Conservation (phyloP, 2,113 vertebrate species). For the Neoarius graeffei region DNA sequence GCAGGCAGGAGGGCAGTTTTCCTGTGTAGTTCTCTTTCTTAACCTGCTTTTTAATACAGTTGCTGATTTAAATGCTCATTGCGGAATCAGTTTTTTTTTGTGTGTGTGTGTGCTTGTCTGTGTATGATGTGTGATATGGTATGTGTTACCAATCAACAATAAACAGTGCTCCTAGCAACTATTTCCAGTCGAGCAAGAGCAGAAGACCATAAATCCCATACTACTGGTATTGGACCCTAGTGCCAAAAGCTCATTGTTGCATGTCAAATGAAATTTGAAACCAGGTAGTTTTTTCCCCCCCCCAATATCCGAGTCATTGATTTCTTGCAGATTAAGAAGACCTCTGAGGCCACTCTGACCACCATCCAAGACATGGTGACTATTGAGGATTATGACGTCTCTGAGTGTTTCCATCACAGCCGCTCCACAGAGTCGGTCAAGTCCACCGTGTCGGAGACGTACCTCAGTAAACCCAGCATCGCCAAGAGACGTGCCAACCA, state of each 20-base stretch:
- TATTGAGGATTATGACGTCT: conserved; percentile 97
- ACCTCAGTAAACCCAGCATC: conserved; percentile 97
- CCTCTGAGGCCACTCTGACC: conserved; percentile 94
- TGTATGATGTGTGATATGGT: neutral
- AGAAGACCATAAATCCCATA: neutral
- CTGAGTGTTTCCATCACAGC: conserved; percentile 97
- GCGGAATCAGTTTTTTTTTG: neutral
- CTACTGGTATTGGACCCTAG: neutral
- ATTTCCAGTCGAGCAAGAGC: neutral
- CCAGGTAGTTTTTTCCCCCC: neutral
- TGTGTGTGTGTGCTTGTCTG: neutral
- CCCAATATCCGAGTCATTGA: neutral
- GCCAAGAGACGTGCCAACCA: conserved; percentile 96
- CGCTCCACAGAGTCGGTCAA: conserved; percentile 96
- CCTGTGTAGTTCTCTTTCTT: conserved; percentile 1
- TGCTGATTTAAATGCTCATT: neutral
- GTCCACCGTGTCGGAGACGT: conserved; percentile 95
- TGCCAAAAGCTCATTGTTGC: neutral
- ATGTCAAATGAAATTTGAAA: neutral
- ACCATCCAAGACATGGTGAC: conserved; percentile 99
- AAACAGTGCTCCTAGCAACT: neutral
- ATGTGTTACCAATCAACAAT: neutral
- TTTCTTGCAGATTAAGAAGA: conserved; percentile 89
- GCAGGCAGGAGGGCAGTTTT: conserved; percentile 39
- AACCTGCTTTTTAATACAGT: neutral